These are phyloP conservation scores for Diplodus sargus DNA, from an alignment of 2,797 vertebrate genomes.

Conservation along the genomic window DNA sequence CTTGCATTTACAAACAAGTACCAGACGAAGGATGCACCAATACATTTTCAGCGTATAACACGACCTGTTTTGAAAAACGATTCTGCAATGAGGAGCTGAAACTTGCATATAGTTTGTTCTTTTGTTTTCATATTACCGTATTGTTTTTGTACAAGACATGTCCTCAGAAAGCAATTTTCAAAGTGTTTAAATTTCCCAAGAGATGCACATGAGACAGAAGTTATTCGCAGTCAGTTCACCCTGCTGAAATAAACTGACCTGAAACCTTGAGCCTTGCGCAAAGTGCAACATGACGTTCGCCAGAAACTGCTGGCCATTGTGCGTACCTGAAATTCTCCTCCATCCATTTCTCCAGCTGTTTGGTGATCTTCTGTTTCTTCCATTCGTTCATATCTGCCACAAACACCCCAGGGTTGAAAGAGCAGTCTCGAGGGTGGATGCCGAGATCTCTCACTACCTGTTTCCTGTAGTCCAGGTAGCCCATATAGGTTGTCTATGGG, in stretches of 20 bases:
- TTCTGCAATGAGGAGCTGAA: not conserved
- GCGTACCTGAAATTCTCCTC: constrained; percentile 90
- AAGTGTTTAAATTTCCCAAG: not conserved
- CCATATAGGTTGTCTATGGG: constrained; percentile 95
- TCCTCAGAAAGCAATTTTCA: not conserved
- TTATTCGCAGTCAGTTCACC: too few relatives aligned
- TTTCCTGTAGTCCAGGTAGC: constrained; percentile 96
- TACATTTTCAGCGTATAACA: not conserved
- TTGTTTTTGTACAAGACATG: too few relatives aligned
- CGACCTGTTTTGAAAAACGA: not conserved
- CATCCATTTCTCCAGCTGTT: constrained; percentile 97
- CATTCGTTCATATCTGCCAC: constrained; percentile 94
- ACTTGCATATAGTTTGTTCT: not conserved
- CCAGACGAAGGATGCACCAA: not conserved
- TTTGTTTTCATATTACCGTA: not conserved
- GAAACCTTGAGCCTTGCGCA: not conserved
- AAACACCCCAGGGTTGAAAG: constrained; percentile 97
- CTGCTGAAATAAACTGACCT: too few relatives aligned
- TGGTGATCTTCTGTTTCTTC: constrained; percentile 95
- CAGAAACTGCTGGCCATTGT: not conserved
- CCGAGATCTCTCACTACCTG: constrained; percentile 91
- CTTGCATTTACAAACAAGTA: not conserved
- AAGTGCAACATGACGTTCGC: not conserved
- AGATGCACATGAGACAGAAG: not conserved
- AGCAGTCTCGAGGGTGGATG: constrained; percentile 95